Evolutionary conservation across 2,113 vertebrate species (phyloP).

Genomic region (Actenoides hombroni): DNA sequence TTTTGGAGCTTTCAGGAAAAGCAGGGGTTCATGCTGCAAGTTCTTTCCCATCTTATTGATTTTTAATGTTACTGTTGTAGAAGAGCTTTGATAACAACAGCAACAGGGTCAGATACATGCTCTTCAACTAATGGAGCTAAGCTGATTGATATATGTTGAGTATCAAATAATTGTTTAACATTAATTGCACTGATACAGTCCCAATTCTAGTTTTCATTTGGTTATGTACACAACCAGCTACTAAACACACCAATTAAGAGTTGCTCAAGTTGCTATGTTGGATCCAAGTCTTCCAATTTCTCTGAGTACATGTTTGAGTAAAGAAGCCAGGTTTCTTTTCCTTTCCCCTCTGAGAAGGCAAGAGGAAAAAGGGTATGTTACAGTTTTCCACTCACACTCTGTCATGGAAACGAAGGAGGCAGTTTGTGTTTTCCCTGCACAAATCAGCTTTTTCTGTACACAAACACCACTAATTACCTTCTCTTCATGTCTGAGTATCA

Average conservation of each 20-base stretch:
- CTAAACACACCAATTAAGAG: background rate
- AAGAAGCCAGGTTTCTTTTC: background rate
- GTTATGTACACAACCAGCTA: background rate
- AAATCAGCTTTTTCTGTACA: constrained; percentile 10
- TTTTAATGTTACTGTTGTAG: background rate
- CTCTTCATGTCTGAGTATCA: constrained; percentile 28
- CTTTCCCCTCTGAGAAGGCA: background rate
- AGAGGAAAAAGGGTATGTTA: background rate
- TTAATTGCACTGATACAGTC: background rate
- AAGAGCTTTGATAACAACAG: background rate
- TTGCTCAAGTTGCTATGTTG: background rate
- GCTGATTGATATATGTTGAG: background rate
- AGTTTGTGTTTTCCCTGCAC: constrained; percentile 3
- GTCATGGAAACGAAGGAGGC: background rate
- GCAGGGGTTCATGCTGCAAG: background rate
- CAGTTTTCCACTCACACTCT: background rate
- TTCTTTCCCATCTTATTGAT: background rate
- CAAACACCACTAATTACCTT: constrained; percentile 31
- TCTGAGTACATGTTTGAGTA: background rate
- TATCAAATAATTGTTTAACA: background rate
- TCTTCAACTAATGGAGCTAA: background rate
- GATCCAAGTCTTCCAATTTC: background rate
- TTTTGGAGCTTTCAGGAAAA: background rate
- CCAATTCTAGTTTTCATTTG: background rate
- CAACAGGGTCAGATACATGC: background rate